Evolutionary conservation across 64 coral and sea anemone genomes (phyloP), one percentile per base, ranked within the genome.

Genomic region (Pocillopora damicornis): DNA sequence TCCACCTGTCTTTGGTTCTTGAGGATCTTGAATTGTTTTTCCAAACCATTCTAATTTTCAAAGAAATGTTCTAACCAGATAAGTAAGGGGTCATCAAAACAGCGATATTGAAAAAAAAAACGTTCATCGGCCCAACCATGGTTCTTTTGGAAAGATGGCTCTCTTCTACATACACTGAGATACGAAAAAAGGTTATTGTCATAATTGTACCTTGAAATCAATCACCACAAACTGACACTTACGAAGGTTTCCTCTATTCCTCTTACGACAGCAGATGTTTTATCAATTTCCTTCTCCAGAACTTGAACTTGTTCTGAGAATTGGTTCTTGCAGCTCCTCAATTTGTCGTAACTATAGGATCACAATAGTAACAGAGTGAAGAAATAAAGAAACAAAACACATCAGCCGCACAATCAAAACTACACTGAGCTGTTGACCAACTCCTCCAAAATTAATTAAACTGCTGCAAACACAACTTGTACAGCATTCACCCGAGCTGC

Each of bases 21-120:
- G 17, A 85, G 64, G 71, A 85, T 73, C 64, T 85, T 85, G 64
- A 71, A 85, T 20, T 85, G 81, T 72, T 85, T 85, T n/a, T 11
- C 2, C 4, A 85, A 7, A 57, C 18, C 65, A 67, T 45, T 66
- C 79, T 82, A 61, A 22, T 42, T 63, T 63, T 4, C 35, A 4
- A 45, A 68, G 45, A 63, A 17, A 51, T 20, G 45, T 77, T 73
- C 22, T 20, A 26, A 51, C 42, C 20, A 11, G 30, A 73, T 11
- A 73, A 73, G 69, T 51, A 51, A 2, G 7, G 3, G 42, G 3
- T 51, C 42, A 51, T 51, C 42, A 51, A 0, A 2, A 51, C 42
- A 0, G 7, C 42, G 2, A 51, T 51, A 51, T 51, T 51, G 42
- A 51, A 7, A 51, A 51, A 51, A 51, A 51, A 51, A 7, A 4